Percentiles rank a stretch among this genome's conserved stretches.
These are phyloP conservation scores for Cervus canadensis DNA, from an alignment of 2,113 vertebrate genomes.

Conservation along the genomic window DNA sequence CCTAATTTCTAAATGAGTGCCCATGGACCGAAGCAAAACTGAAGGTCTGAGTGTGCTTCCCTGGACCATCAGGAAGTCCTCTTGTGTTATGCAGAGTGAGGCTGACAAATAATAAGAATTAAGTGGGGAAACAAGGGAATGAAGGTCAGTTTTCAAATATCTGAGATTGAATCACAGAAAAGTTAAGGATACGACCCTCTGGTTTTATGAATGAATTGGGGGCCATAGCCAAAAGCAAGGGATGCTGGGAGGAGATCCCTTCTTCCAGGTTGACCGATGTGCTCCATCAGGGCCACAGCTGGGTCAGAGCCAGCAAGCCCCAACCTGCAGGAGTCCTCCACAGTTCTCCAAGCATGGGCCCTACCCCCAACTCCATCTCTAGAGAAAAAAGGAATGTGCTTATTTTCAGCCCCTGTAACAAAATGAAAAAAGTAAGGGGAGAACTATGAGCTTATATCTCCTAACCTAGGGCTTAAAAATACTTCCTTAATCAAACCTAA, in stretches of 20 bases:
- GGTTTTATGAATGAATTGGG: neutral
- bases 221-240: neutral
- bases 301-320: neutral
- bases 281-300: neutral
- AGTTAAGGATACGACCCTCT: neutral
- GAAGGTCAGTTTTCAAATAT: neutral
- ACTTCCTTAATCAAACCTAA: neutral
- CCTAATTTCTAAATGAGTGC: neutral
- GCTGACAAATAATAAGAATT: neutral
- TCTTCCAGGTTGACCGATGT: neutral
- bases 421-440: neutral
- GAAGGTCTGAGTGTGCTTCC: neutral
- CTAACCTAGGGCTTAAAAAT: neutral
- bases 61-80: neutral
- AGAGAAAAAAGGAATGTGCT: neutral
- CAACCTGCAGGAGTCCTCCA: neutral
- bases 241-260: neutral
- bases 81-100: neutral
- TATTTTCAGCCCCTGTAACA: neutral
- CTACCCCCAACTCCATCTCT: neutral
- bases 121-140: neutral
- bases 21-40: neutral
- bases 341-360: neutral
- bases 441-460: neutral
- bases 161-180: neutral